Conservation (phyloP, 2,888 invertebrate species). For the Acleris holmiana region DNA sequence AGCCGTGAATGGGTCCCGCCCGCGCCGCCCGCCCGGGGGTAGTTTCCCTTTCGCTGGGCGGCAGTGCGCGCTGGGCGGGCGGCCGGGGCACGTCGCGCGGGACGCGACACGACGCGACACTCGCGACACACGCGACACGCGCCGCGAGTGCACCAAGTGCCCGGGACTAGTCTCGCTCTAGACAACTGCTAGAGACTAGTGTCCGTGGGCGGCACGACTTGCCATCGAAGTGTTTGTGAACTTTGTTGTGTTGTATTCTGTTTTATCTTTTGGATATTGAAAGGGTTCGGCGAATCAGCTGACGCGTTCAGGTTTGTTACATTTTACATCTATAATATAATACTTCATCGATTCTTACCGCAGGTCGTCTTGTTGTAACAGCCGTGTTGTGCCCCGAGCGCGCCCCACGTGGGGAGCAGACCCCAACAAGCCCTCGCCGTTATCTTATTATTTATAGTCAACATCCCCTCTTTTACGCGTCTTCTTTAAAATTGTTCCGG, state of each 20-base stretch:
- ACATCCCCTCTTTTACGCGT: slow-evolving; percentile 41
- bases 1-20: slow-evolving; percentile 24
- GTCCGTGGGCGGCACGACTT: neutral
- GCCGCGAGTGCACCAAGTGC: slow-evolving; percentile 6
- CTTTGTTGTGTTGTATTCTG: slow-evolving; percentile 1
- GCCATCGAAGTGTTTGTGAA: slow-evolving; percentile 7
- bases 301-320: slow-evolving; percentile 23
- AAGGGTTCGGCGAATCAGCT: slow-evolving; percentile 21
- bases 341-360: slow-evolving; percentile 1
- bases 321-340: slow-evolving; percentile 1
- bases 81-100: slow-evolving; percentile 47
- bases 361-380: too few relatives aligned
- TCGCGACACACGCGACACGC: slow-evolving; percentile 20
- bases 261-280: slow-evolving; percentile 11
- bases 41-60: slow-evolving; percentile 77
- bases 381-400: neutral
- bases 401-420: slow-evolving; percentile 41
- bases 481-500: slow-evolving; percentile 33
- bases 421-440: slow-evolving; percentile 44
- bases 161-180: neutral
- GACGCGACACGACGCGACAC: slow-evolving; percentile 23
- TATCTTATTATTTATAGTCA: slow-evolving; percentile 68
- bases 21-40: slow-evolving; percentile 49
- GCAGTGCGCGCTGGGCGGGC: slow-evolving; percentile 62
- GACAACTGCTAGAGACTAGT: neutral